phyloP scores from a whole-genome alignment of 2,113 vertebrate species.

The Xiphophorus hellerii region DNA sequence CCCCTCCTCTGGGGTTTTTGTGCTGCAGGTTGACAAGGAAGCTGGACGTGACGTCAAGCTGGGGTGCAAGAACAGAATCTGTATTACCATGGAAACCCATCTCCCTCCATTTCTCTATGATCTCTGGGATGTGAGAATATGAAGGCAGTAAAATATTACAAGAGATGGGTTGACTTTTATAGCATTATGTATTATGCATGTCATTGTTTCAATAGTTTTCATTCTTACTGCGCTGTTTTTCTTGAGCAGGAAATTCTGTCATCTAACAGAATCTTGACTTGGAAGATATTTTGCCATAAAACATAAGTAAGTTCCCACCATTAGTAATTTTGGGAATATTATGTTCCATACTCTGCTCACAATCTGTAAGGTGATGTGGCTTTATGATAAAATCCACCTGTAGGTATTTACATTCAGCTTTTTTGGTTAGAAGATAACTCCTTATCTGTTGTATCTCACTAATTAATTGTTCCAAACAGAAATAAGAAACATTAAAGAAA shows the following conservation, averaged over 20 bases:
- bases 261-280: neutral
- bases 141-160: slow-evolving; percentile 30
- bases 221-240: neutral
- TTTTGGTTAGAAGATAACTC: too few species aligned
- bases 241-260: neutral
- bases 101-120: slow-evolving; percentile 63
- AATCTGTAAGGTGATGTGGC: too few species aligned
- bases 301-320: too few species aligned
- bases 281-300: neutral
- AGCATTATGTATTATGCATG: neutral
- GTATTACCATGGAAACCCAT: slow-evolving; percentile 80
- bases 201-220: neutral
- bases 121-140: slow-evolving; percentile 55
- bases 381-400: too few species aligned
- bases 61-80: slow-evolving; percentile 46
- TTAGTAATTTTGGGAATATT: too few species aligned
- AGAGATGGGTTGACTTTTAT: neutral
- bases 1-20: slow-evolving; percentile 16
- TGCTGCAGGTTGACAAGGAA: slow-evolving; percentile 64
- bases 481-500: too few species aligned
- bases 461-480: too few species aligned
- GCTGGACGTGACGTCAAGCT: slow-evolving; percentile 68
- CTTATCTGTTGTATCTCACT: too few species aligned
- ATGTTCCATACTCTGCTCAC: too few species aligned
- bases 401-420: too few species aligned